These are phyloP conservation scores for Muschampia plurimacula DNA, from an alignment of 2,888 invertebrate genomes.

Conservation along the genomic window DNA sequence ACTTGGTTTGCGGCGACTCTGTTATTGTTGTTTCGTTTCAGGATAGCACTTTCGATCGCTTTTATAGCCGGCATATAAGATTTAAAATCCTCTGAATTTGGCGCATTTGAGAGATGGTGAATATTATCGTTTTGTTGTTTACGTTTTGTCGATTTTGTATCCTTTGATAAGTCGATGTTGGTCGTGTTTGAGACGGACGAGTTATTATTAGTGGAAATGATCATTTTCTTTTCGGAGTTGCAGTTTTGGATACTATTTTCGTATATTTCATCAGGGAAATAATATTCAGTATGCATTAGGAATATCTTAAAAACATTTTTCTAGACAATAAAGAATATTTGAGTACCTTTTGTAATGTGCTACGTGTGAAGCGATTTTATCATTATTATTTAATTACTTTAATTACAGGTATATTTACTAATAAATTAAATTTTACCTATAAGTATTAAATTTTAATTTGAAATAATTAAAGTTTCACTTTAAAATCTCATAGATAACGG, in stretches of 20 bases:
- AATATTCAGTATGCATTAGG: background rate
- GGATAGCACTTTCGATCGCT: background rate
- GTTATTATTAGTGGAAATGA: slow-evolving; percentile 33
- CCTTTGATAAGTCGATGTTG: slow-evolving; percentile 37
- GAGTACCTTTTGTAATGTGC: background rate
- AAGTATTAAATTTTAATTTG: no score
- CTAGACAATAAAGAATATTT: background rate
- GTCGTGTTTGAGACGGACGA: slow-evolving; percentile 34
- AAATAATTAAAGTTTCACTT: no score
- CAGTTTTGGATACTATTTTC: background rate
- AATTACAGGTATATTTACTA: no score
- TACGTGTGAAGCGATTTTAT: no score
- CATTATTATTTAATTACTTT: no score
- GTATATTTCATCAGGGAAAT: background rate
- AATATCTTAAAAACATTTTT: background rate
- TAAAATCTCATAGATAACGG: no score
- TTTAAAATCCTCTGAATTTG: background rate
- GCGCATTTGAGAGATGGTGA: background rate
- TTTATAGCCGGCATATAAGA: slow-evolving; percentile 10
- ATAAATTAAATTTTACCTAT: no score
- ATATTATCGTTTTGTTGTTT: slow-evolving; percentile 35
- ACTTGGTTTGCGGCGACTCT: slow-evolving; percentile 45
- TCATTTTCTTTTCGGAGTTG: background rate
- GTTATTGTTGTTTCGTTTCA: slow-evolving; percentile 45
- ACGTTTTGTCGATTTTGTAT: slow-evolving; percentile 32